A percentile compares a stretch with the other conserved stretches of the same genome.
Evolutionary conservation across 1,140 invertebrate species (phyloP).

Genomic region (Diachasma alloeum): DNA sequence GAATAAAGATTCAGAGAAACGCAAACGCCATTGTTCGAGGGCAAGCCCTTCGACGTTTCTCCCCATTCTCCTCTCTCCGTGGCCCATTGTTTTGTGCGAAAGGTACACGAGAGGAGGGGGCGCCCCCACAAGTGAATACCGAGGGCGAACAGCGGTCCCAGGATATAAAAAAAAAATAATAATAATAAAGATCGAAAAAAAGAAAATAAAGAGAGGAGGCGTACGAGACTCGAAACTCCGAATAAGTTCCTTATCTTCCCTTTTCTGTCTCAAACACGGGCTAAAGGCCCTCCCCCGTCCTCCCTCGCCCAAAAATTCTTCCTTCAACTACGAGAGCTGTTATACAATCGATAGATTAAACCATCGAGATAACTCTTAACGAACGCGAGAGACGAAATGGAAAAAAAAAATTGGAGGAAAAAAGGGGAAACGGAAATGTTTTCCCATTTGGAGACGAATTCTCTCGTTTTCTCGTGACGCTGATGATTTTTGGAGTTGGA

Average conservation of each 20-base stretch:
- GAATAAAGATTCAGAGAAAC: background rate
- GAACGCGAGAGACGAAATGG: background rate
- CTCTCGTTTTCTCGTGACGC: background rate
- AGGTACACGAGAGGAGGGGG: constrained; percentile 7
- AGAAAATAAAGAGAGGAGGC: background rate
- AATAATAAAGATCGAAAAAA: background rate
- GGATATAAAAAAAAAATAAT: background rate
- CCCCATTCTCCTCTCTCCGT: background rate
- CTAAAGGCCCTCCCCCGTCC: background rate
- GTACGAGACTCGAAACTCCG: background rate
- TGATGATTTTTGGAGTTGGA: background rate
- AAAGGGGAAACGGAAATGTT: background rate
- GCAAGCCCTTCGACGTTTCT: constrained; percentile 4
- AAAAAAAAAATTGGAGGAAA: background rate
- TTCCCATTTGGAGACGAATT: background rate
- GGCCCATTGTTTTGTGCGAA: constrained; percentile 23
- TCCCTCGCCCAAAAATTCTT: background rate
- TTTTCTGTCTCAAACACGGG: background rate
- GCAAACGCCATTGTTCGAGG: constrained; percentile 14
- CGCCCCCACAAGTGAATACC: background rate
- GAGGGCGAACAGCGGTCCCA: background rate
- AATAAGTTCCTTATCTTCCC: background rate
- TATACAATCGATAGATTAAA: background rate
- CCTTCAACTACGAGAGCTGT: background rate
- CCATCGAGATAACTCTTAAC: background rate